Conservation (phyloP, 2,888 invertebrate species). For the Lithophane ornitopus region DNA sequence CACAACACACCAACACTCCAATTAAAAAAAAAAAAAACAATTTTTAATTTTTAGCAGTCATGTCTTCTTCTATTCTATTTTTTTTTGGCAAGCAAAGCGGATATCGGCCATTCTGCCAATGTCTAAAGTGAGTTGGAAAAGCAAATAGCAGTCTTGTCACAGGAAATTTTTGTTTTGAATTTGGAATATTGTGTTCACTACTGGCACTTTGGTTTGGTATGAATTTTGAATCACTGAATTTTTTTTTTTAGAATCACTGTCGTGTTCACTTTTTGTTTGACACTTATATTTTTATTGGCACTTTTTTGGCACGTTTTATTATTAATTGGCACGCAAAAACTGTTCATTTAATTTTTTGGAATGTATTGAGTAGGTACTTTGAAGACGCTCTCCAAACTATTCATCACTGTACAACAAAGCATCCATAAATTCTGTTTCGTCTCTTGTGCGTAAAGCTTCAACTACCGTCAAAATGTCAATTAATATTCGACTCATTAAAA, state of each 20-base stretch:
- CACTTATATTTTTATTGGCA: conserved; percentile 20
- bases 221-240: conserved; percentile 8
- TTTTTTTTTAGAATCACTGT: conserved; percentile 16
- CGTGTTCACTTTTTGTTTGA: conserved; percentile 14
- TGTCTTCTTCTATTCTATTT: neutral
- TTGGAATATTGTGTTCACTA: conserved; percentile 18
- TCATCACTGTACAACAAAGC: conserved; percentile 57
- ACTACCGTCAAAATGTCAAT: conserved; percentile 83
- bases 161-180: conserved; percentile 10
- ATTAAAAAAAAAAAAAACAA: conserved; percentile 12
- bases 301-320: conserved; percentile 22
- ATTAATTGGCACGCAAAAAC: conserved; percentile 24
- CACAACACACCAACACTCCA: conserved; percentile 63
- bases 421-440: conserved; percentile 71
- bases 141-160: conserved; percentile 2
- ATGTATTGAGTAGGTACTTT: conserved; percentile 18
- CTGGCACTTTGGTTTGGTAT: conserved; percentile 23
- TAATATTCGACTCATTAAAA: conserved; percentile 82
- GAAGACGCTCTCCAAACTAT: conserved; percentile 55
- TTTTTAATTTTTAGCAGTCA: conserved; percentile 3
- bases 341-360: conserved; percentile 17
- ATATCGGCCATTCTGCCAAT: too few species aligned
- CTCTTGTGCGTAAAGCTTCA: conserved; percentile 66
- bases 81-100: too few species aligned
- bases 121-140: too few species aligned